Base-by-base conservation (phyloP, 2,113 vertebrate species). In the Oophaga pumilio region DNA sequence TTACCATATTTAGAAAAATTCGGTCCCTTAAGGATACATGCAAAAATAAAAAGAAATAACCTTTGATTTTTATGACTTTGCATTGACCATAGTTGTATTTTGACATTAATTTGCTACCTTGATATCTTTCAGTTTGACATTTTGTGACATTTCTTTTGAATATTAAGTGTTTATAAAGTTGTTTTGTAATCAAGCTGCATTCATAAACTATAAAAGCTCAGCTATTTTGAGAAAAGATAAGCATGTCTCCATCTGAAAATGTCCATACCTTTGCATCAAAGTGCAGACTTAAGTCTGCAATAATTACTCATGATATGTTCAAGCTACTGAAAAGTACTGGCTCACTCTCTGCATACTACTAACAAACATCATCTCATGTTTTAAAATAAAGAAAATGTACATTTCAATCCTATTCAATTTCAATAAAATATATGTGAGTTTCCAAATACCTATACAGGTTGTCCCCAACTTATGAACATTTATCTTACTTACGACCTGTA, bases 91-190 rank as follows among this genome's bases (percentile, higher is more conserved):
- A 28, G 14, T n/a, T 81, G 56, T 6, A 82, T 73, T 81, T 28
- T 87, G 56, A 82, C 78, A 87, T 82, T 87, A 28, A 81, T 73
- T 82, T 86, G 24, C 76, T 64, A 53, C n/a, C 15, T 52, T 66
- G 50, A 10, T 60, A 26, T 81, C 62, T 33, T 49, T 22, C 66
- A 50, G 28, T 8, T 49, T 81, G 33, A 62, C 86, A 87, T 87
- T 86, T 15, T 82, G 14, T 87, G 86, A 82, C 78, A 87, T 87
- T 87, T 87, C 64, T 62, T 87, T 57, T 82, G 78, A 73, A 71
- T 52, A 56, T 28, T 87, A 87, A 82, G 57, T 50, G 66, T 74
- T 82, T 64, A 74, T 50, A 74, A 50, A 20, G 28, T n/a, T 87
- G 52, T 82, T 87, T 81, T 82, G 78, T 87, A 87, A 60, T 87